A percentile compares a stretch with the other conserved stretches of the same genome.
phyloP scores from a whole-genome alignment of 1,140 invertebrate genomes.

The Aphis gossypii region DNA sequence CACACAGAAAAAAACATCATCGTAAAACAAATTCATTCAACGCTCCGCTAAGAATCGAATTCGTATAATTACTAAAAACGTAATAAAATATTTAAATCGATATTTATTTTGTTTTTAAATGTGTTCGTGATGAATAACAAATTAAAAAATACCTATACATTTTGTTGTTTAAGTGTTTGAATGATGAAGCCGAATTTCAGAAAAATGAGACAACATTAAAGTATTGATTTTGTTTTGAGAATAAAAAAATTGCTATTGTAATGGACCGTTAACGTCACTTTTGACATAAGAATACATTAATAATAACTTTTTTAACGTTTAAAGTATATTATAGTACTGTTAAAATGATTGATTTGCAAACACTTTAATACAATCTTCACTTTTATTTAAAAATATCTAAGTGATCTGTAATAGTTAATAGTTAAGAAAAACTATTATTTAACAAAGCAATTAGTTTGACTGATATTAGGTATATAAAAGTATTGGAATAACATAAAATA shows the following conservation, averaged over 20 bases:
- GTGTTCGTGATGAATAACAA: background rate
- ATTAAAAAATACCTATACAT: background rate
- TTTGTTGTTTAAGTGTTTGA: background rate
- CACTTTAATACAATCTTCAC: background rate
- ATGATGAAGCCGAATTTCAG: background rate
- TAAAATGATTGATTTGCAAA: background rate
- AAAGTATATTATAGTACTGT: constrained; percentile 7
- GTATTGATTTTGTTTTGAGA: constrained; percentile 13
- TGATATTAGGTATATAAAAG: background rate
- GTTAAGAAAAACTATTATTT: background rate
- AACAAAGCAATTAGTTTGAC: background rate
- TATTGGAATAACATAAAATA: background rate
- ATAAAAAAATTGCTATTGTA: background rate
- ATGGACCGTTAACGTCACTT: background rate
- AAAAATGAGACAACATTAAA: constrained; percentile 13
- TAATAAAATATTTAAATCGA: background rate
- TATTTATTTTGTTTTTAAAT: background rate
- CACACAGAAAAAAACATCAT: background rate
- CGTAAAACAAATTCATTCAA: no score
- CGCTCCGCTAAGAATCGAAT: background rate
- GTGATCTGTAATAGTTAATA: background rate
- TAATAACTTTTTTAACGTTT: background rate
- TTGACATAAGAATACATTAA: constrained; percentile 7
- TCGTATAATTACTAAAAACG: background rate
- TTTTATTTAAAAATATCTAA: background rate